Percentiles rank a stretch among this genome's conserved stretches.
Conservation (phyloP, 2,797 vertebrate species). For the Squalus acanthias region DNA sequence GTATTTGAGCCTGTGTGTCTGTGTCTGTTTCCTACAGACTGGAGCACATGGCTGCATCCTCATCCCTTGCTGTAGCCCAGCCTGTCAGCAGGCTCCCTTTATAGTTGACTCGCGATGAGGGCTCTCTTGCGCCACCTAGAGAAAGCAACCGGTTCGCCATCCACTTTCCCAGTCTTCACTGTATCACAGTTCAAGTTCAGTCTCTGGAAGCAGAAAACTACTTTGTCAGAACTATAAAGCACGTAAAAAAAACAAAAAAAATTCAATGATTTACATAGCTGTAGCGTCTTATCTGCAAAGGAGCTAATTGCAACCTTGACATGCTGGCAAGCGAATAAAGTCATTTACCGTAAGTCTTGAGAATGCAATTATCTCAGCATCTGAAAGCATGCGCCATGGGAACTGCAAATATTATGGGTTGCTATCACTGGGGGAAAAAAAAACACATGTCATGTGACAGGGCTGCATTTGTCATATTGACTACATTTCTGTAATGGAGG, state of each 20-base stretch:
- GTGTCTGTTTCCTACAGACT: background rate
- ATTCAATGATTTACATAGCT: background rate
- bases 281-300: conserved; percentile 19
- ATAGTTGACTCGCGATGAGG: background rate
- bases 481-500: background rate
- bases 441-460: background rate
- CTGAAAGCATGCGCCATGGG: conserved; percentile 21
- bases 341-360: background rate
- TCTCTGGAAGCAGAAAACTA: background rate
- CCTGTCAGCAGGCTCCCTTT: background rate
- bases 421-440: background rate
- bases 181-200: background rate
- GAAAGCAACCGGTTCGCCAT: background rate
- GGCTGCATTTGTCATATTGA: background rate
- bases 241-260: background rate
- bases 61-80: background rate
- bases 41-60: conserved; percentile 11
- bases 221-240: conserved; percentile 15
- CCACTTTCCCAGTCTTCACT: background rate
- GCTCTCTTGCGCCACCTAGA: conserved; percentile 25
- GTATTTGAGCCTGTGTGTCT: background rate
- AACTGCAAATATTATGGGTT: conserved; percentile 22
- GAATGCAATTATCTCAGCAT: conserved; percentile 29
- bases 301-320: conserved; percentile 22
- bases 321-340: background rate